These are phyloP conservation scores for Gymnocephalus cernua DNA, from an alignment of 2,113 vertebrate genomes.

Conservation along the genomic window DNA sequence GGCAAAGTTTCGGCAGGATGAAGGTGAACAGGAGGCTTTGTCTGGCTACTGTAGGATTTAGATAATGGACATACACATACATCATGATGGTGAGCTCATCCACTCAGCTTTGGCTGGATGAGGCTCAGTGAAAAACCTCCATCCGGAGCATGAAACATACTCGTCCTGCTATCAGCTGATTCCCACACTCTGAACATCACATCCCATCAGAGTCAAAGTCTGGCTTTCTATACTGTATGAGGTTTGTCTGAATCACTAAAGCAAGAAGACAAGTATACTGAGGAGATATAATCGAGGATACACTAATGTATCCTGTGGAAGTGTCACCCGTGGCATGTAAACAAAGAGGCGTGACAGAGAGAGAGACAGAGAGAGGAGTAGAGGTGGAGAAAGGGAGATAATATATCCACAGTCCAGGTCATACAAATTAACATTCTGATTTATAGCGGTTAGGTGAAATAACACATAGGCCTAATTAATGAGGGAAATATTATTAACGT, in stretches of 20 bases:
- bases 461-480: no score
- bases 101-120: constrained; percentile 33
- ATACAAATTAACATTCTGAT: no score
- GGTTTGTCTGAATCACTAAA: not conserved
- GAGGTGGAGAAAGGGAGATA: no score
- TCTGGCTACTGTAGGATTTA: constrained; percentile 61
- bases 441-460: no score
- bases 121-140: not conserved
- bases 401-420: no score
- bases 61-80: constrained; percentile 65
- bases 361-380: no score
- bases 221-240: not conserved
- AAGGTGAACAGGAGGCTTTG: constrained; percentile 70
- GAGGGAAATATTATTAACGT: no score
- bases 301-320: no score
- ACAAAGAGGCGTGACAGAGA: no score
- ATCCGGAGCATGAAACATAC: not conserved
- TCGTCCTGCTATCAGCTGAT: not conserved
- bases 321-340: no score
- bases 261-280: not conserved
- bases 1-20: constrained; percentile 69
- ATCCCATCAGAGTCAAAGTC: constrained; percentile 1
- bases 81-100: constrained; percentile 73
- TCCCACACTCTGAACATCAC: not conserved
- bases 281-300: no score